phyloP scores from a whole-genome alignment of 2,888 invertebrate species.

The Ptychoptera contaminata region DNA sequence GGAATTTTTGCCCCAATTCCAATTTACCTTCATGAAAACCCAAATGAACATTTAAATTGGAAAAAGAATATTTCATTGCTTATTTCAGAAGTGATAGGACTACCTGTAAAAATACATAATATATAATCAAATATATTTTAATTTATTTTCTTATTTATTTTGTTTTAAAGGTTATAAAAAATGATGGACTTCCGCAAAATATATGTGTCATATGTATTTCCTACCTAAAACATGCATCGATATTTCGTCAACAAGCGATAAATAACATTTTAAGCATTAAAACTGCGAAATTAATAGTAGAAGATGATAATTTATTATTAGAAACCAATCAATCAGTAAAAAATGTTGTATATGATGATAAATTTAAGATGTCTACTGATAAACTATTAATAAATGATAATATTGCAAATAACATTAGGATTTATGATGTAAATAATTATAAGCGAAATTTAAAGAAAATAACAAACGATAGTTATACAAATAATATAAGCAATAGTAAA shows the following conservation, averaged over 20 bases:
- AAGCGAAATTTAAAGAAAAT: background rate
- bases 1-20: conserved; percentile 27
- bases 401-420: background rate
- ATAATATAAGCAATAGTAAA: conserved; percentile 1
- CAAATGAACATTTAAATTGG: conserved; percentile 26
- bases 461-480: background rate
- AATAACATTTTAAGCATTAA: conserved; percentile 22
- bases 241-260: conserved; percentile 27
- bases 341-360: background rate
- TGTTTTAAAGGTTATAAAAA: conserved; percentile 17
- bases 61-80: conserved; percentile 23
- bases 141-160: background rate
- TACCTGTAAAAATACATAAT: conserved; percentile 17
- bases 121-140: background rate
- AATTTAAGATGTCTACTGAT: background rate
- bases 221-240: conserved; percentile 28
- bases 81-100: conserved; percentile 26
- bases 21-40: conserved; percentile 25
- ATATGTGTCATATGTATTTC: conserved; percentile 30
- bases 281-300: conserved; percentile 11
- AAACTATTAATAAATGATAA: background rate
- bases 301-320: background rate
- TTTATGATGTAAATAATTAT: background rate
- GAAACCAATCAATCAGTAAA: background rate
- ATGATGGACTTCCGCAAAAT: conserved; percentile 25